Evolutionary conservation across 1,140 invertebrate genomes (phyloP).

Genomic region (Acromyrmex charruanus): DNA sequence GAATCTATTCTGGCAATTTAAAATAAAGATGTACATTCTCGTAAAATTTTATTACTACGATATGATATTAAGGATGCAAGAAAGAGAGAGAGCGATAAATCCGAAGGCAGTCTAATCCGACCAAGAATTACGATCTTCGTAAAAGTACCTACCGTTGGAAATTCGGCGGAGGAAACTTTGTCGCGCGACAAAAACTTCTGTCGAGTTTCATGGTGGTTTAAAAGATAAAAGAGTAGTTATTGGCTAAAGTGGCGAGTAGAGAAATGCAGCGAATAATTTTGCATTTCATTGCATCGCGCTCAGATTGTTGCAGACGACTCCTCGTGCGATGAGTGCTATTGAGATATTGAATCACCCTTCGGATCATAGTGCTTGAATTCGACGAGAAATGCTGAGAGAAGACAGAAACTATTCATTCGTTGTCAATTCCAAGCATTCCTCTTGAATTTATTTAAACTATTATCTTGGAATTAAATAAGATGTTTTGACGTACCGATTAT

Average conservation of each 20-base stretch:
- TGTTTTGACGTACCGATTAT: background rate
- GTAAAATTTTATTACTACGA: background rate
- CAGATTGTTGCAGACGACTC: background rate
- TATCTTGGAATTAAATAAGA: background rate
- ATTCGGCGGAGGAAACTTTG: conserved; percentile 27
- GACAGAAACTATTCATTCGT: background rate
- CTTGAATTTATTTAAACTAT: background rate
- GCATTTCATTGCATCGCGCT: conserved; percentile 13
- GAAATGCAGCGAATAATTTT: conserved; percentile 45
- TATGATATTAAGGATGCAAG: background rate
- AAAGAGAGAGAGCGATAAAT: background rate
- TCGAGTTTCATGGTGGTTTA: background rate
- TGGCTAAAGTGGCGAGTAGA: conserved; percentile 22
- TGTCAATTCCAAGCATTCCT: background rate
- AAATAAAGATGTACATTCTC: background rate
- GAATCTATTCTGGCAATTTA: background rate
- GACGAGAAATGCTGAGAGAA: background rate
- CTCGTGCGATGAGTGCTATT: background rate
- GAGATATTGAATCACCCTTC: background rate
- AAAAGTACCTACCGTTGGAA: conserved; percentile 1
- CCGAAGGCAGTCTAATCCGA: background rate
- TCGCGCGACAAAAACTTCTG: background rate
- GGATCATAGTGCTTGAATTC: background rate
- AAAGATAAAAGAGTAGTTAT: conserved; percentile 34
- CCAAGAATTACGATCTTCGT: conserved; percentile 32